These are phyloP conservation scores for Ips nitidus DNA, from an alignment of 1,140 invertebrate genomes.

Conservation along the genomic window DNA sequence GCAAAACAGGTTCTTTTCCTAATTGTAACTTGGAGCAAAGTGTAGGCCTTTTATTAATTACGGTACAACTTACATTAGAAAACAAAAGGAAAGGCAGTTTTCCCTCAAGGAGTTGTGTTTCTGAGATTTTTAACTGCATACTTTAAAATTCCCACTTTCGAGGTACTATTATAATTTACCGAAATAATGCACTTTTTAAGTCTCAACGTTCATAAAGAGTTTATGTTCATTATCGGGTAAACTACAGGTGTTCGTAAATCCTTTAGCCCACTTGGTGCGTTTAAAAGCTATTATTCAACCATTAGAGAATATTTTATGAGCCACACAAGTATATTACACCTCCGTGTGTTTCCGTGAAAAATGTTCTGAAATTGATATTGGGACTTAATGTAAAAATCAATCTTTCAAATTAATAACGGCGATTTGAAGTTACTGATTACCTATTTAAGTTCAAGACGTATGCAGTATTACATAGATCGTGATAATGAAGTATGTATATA, in stretches of 20 bases:
- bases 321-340: neutral
- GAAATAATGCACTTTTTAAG: neutral
- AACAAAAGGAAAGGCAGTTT: too few relatives aligned
- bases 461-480: neutral
- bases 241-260: conserved; percentile 6
- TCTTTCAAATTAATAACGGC: too few relatives aligned
- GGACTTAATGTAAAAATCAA: too few relatives aligned
- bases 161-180: neutral
- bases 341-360: neutral
- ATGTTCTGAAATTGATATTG: neutral
- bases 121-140: too few relatives aligned
- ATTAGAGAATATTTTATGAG: conserved; percentile 7
- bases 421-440: too few relatives aligned
- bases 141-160: too few relatives aligned
- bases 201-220: neutral
- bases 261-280: neutral
- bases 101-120: too few relatives aligned
- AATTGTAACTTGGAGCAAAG: too few relatives aligned
- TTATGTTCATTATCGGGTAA: conserved; percentile 6
- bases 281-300: conserved; percentile 4
- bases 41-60: too few relatives aligned
- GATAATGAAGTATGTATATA: conserved; percentile 1
- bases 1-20: too few relatives aligned
- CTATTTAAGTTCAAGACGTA: neutral
- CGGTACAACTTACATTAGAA: too few relatives aligned